These are phyloP conservation scores for Sebastes baramenuke DNA, from an alignment of 2,797 vertebrate species.

Conservation along the genomic window DNA sequence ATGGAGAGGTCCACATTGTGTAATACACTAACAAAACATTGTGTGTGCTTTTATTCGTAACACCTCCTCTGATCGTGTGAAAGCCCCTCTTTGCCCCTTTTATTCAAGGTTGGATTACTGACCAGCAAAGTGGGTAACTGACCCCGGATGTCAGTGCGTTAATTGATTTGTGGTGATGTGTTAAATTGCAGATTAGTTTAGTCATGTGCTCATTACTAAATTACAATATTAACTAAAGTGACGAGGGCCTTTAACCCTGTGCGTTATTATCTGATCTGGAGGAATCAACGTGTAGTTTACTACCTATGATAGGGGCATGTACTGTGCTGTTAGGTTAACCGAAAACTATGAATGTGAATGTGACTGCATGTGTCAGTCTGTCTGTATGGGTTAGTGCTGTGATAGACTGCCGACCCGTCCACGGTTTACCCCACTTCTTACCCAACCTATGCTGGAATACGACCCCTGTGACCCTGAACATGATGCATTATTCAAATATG, in stretches of 20 bases:
- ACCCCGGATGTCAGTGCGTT: not conserved
- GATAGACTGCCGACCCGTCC: not conserved
- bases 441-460: not conserved
- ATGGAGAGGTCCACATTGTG: not conserved
- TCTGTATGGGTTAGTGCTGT: not conserved
- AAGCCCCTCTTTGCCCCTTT: not conserved
- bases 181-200: constrained; percentile 10
- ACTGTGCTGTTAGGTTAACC: not conserved
- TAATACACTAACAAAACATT: not conserved
- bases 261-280: not conserved
- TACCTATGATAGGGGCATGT: not conserved
- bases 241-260: not conserved
- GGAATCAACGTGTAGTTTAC: not conserved
- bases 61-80: not conserved
- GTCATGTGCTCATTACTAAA: not conserved
- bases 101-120: not conserved
- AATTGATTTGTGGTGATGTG: not conserved
- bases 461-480: not conserved
- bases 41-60: not conserved
- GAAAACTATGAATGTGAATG: not conserved
- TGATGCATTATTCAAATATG: not conserved
- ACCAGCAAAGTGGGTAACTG: not conserved
- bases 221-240: not conserved
- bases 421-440: not conserved
- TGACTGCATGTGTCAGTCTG: not conserved